phyloP scores from a whole-genome alignment of 2,113 vertebrate species.

The Carassius carassius region DNA sequence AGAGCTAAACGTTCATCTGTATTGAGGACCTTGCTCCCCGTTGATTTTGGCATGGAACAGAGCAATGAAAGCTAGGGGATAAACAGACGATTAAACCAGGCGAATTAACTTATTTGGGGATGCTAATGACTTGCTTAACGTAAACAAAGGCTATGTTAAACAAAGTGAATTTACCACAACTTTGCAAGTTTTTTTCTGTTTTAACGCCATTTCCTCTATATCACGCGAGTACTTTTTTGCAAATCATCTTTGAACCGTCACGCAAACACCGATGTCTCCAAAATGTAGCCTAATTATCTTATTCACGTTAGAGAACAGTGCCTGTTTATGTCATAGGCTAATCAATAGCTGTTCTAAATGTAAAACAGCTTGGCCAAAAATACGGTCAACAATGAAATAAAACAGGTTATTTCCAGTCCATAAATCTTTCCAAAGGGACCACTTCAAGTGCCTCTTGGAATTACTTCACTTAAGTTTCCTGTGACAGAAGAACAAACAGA shows the following conservation, averaged over 20 bases:
- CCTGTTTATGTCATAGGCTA: conserved; percentile 19
- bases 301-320: conserved; percentile 24
- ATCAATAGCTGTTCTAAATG: conserved; percentile 32
- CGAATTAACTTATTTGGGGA: conserved; percentile 83
- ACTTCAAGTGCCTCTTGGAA: conserved; percentile 87
- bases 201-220: conserved; percentile 69
- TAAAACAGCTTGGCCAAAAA: conserved; percentile 58
- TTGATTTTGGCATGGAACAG: conserved; percentile 69
- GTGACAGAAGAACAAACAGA: conserved; percentile 80
- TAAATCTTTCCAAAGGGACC: conserved; percentile 83
- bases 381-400: conserved; percentile 80
- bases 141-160: conserved; percentile 81
- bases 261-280: conserved; percentile 43
- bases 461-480: conserved; percentile 80
- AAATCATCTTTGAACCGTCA: conserved; percentile 54
- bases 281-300: conserved; percentile 19
- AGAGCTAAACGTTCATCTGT: conserved; percentile 69
- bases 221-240: conserved; percentile 66
- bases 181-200: conserved; percentile 53
- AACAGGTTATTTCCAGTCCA: conserved; percentile 86
- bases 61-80: conserved; percentile 76
- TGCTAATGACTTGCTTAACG: conserved; percentile 83
- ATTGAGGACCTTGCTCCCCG: conserved; percentile 73
- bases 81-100: conserved; percentile 84
- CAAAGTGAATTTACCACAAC: conserved; percentile 77